Evolutionary conservation across 2,797 vertebrate species (phyloP).

Genomic region (Acipenser oxyrinchus): DNA sequence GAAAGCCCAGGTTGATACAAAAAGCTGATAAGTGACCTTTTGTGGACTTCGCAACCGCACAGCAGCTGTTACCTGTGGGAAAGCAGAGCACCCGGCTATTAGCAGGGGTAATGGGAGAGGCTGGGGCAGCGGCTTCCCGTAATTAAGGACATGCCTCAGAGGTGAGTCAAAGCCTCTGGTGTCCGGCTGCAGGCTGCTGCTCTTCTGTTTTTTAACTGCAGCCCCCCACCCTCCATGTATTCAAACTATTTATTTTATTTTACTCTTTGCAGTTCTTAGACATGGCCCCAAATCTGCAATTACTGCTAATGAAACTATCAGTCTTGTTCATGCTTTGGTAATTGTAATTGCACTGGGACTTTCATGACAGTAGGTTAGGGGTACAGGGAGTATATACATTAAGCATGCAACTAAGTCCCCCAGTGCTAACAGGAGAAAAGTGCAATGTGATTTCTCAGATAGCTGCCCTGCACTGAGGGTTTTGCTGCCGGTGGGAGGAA

Average conservation of each 20-base stretch:
- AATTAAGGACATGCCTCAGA: neutral
- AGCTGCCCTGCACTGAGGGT: neutral
- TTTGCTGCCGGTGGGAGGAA: too few relatives aligned
- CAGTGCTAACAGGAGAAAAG: neutral
- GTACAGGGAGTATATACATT: neutral
- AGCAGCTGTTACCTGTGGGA: constrained; percentile 57
- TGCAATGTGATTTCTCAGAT: neutral
- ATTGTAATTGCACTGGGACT: neutral
- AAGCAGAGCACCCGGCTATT: constrained; percentile 45
- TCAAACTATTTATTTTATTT: neutral
- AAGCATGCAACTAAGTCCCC: neutral
- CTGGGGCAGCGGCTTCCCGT: neutral
- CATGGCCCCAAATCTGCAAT: neutral
- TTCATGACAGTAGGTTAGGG: neutral
- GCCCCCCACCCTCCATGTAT: neutral
- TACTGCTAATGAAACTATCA: neutral
- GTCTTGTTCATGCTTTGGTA: neutral
- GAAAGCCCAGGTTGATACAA: constrained; percentile 19
- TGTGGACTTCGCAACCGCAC: constrained; percentile 45
- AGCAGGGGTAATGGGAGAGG: constrained; percentile 30
- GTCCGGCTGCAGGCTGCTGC: neutral
- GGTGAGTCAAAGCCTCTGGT: neutral
- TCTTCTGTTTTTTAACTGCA: neutral
- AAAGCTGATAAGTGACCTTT: constrained; percentile 48
- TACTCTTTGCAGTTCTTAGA: neutral